Base-by-base conservation (phyloP, 2,888 invertebrate genomes). In the Entomobrya proxima region DNA sequence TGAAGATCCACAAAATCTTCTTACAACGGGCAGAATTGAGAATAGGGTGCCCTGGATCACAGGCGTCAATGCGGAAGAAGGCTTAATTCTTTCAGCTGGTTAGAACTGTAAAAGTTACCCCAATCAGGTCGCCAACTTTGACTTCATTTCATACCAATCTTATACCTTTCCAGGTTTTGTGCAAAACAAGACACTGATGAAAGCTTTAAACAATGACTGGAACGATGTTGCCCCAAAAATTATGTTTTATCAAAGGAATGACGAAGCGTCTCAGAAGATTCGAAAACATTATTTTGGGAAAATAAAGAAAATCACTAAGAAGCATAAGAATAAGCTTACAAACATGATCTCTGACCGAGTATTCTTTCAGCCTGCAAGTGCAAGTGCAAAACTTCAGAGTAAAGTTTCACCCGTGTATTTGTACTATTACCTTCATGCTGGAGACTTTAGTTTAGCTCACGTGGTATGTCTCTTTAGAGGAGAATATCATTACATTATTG, bases 51-150 rank as follows among this genome's bases (percentile, higher is more conserved):
- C 89, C 5, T 79, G 86, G 72, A 78, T 90, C 1, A 86, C 88
- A 13, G 90, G 90, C 0, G 87, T 89, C 0, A 88, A 85, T 52
- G 61, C 84, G 0, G 80, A 88, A 4, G 90, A 90, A 81, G 90
- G 90, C 15, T 47, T 89, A 0, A 37, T 89, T 11, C 55, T 80
- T 11, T 87, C 88, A 11, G 85, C 83, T 64, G 69, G 86, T 86
- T 44, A 21, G 30, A 52, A 2, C 47, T 11, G 15, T 13, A 15
- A 9, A 32, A 64, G 4, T 27, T 1, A n/a, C 9, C 2, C 18
- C 30, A n/a, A 37, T 55, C 2, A 74, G 7, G 30, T 18, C 18
- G n/a, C 24, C n/a, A n/a, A 55, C 9, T 15, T n/a, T 69, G 5
- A 69, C 9, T 9, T 69, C 11, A 11, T 13, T 9, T 9, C 69